Base-by-base conservation (phyloP, 1,140 invertebrate genomes). In the Ceratina japonica region DNA sequence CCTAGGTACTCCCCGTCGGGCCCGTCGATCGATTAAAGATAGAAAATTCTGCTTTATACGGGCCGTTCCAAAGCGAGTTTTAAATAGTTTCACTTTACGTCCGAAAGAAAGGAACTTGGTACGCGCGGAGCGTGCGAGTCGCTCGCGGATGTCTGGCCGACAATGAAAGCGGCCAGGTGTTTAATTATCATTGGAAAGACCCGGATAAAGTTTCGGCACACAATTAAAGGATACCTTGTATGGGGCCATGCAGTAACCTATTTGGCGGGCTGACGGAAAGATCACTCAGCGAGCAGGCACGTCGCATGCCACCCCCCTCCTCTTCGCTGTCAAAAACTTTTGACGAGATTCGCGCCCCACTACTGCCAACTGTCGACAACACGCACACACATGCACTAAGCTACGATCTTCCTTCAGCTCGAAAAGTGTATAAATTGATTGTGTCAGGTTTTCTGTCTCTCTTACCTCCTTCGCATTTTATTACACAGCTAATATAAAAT, bases 221-320 rank as follows among this genome's bases (percentile, higher is more conserved):
- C 18, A 80, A 69, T 27, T 27, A 51, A 87, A 69, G 65, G 54
- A 75, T 92, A 92, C 91, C 90, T 92, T 91, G 90, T 86, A 90
- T 79, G 80, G 90, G 89, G 66, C 88, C 90, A 92, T 92, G 90
- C 90, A 92, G 90, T 91, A 92, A 89, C 81, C 89, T 90, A 86
- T 91, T 92, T 84, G 91, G 84, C 69, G 91, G 91, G 84, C 85
- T 91, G 88, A 92, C 90, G 83, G 90, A 92, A 73, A 96, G 93
- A 92, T 96, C 95, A 90, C 94, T 96, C 86, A 96, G 93, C 66
- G 95, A 96, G 88, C 95, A 95, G 89, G 95, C 94, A 86, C 95
- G 94, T 83, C 95, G 93, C 90, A 95, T 94, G 80, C 93, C 93
- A 87, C 92, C 90, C 81, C 87, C 88, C 82, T 92, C 92, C 82